A percentile compares a stretch with the other conserved stretches of the same genome.
phyloP scores from a whole-genome alignment of 1,140 invertebrate species.

The Drosophila nasuta region DNA sequence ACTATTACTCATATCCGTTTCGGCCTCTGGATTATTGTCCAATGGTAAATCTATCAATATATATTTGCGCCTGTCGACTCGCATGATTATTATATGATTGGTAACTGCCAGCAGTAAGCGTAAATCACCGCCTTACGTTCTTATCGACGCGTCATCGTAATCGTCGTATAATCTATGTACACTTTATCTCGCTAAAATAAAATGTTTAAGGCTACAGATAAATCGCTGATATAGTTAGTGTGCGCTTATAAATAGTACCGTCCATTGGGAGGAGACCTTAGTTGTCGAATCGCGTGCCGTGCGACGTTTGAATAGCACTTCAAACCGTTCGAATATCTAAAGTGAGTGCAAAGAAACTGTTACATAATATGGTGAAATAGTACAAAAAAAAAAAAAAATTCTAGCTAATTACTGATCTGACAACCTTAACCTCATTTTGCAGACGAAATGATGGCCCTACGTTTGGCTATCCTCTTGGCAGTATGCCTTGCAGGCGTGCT shows the following conservation, averaged over 20 bases:
- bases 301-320: constrained; percentile 2
- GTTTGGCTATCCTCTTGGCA: constrained; percentile 54
- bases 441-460: constrained; percentile 53
- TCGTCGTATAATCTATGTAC: constrained; percentile 60
- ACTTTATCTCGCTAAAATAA: constrained; percentile 74
- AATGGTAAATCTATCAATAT: constrained; percentile 30
- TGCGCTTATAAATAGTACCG: constrained; percentile 56
- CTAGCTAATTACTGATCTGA: constrained; percentile 1
- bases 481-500: constrained; percentile 49
- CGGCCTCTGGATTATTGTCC: constrained; percentile 6
- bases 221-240: constrained; percentile 45
- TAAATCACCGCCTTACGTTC: constrained; percentile 59
- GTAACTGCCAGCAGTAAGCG: constrained; percentile 34
- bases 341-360: constrained; percentile 30
- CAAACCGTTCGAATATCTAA: constrained; percentile 10
- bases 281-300: constrained; percentile 50
- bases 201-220: constrained; percentile 67
- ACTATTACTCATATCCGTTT: constrained; percentile 15
- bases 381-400: background rate
- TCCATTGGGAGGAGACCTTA: constrained; percentile 33
- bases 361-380: constrained; percentile 45
- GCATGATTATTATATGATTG: constrained; percentile 39
- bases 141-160: constrained; percentile 55
- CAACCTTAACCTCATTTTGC: constrained; percentile 3
- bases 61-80: constrained; percentile 15